Evolutionary conservation across 2,113 vertebrate genomes (phyloP), one percentile per base, ranked within the genome.

Genomic region (Dromaius novaehollandiae): DNA sequence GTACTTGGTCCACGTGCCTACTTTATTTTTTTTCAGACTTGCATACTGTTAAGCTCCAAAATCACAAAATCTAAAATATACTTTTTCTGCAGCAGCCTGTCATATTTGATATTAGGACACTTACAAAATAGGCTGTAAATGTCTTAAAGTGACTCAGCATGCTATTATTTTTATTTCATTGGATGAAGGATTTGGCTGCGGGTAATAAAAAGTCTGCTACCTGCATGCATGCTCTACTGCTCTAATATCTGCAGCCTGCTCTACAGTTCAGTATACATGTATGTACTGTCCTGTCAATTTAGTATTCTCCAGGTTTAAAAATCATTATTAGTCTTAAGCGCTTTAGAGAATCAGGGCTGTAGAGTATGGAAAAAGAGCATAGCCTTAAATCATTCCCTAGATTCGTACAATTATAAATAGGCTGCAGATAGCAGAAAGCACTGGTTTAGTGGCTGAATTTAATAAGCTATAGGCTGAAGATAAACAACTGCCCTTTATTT

Each of bases 1-100:
- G 4, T 76, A 18, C 10, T 17, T 55, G 1, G 0, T 60, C 24
- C 9, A 6, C 50, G 1, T 60, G 30, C 1, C 71, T 79, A 63
- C 18, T 11, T 82, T 30, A 24, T 2, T 82, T 2, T 8, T 55
- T 26, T 66, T 94, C 25, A 84, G 7, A 28, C 9, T 60, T 71
- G 2, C 30, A 30, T 71, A 15, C 34, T 93, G 26, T 64, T 89
- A 60, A 93, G 5, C 16, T 93, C 20, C 70, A 12, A 64, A 19
- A 15, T 50, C 68, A 28, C 75, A 42, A 79, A 85, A 44, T 51
- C 6, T 53, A 13, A 60, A 22, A 11, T 70, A 5, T 36, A 15
- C 1, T 8, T 79, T 84, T 93, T 51, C 26, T 56, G n/a, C 38
- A 16, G 74, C 17, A 20, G 13, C 15, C 15, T 75, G 5, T 46